Conservation (phyloP, 2,888 invertebrate species). For the Vandiemenella viatica region DNA sequence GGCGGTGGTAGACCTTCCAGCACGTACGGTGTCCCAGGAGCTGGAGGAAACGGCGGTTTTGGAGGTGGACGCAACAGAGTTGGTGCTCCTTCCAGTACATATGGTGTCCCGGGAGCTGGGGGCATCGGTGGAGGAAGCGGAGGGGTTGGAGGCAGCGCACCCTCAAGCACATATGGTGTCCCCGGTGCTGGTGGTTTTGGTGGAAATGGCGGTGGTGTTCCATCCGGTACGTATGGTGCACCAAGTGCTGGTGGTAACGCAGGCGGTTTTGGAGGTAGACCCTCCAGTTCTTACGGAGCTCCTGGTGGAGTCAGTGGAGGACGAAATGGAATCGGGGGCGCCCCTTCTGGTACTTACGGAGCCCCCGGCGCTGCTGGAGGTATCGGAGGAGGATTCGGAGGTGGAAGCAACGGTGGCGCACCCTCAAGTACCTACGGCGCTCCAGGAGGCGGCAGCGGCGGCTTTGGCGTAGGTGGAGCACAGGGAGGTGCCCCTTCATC, state of each 20-base stretch:
- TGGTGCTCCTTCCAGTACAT: background rate
- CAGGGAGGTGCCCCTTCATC: constrained; percentile 9
- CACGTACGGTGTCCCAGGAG: constrained; percentile 6
- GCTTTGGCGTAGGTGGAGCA: constrained; percentile 7
- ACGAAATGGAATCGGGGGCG: background rate
- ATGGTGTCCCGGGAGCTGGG: background rate
- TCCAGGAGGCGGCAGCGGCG: constrained; percentile 5
- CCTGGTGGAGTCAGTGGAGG: constrained; percentile 4
- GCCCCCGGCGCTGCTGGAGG: constrained; percentile 4
- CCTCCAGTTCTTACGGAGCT: constrained; percentile 8
- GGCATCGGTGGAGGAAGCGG: background rate
- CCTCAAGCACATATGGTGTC: constrained; percentile 11
- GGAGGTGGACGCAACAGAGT: background rate
- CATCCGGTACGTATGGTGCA: constrained; percentile 9
- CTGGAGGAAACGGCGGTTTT: background rate
- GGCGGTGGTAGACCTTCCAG: constrained; percentile 1
- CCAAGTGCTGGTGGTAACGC: constrained; percentile 2
- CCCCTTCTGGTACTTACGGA: constrained; percentile 7
- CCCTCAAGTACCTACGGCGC: constrained; percentile 13
- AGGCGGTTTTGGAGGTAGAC: background rate
- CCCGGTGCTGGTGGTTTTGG: constrained; percentile 3
- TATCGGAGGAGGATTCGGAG: constrained; percentile 1
- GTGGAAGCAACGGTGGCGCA: constrained; percentile 2
- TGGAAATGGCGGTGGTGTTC: constrained; percentile 4
- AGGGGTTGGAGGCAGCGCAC: constrained; percentile 4